Evolutionary conservation across 2,113 vertebrate genomes (phyloP), one percentile per base, ranked within the genome.

Genomic region (Neofelis nebulosa): DNA sequence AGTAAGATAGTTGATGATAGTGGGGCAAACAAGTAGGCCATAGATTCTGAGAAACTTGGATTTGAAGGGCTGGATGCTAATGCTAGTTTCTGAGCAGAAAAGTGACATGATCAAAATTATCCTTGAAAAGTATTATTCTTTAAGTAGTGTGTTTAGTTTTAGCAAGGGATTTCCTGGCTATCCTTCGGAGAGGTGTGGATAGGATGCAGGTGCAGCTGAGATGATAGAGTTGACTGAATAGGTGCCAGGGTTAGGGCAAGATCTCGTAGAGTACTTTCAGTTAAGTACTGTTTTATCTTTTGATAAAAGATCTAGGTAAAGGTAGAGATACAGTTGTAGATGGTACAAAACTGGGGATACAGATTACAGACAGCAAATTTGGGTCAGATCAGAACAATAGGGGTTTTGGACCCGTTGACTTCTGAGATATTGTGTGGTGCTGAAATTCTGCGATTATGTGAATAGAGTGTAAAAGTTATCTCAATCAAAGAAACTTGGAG

Each of bases 21-120:
- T 36, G 1, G 5, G 83, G 45, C 38, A 74, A 38, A 55, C 29
- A 45, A 69, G 13, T 19, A 68, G 78, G 41, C 21, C 33, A 29
- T 27, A 89, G 69, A 61, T 61, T 76, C 79, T 38, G n/a, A 89
- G 83, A 65, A 68, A 57, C 11, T 74, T 89, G 11, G 69, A 50
- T 78, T 78, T 69, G 74, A 87, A 86, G 27, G 38, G 19, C 65
- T 86, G 80, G 66, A 38, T 6, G 7, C 21, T 71, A 63, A 29
- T 65, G 65, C 78, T 65, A 38, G 48, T 81, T 93, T 92, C 89
- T 57, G 76, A 92, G 68, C 36, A 95, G 85, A 91, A 68, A 50
- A 79, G 33, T 79, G 52, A 76, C 41, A 63, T 7, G 38, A 45
- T 73, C 27, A 57, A 78, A 65, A 90, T 76, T 92, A 7, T 57